Conservation (phyloP, 2,888 invertebrate species). For the Brenthis ino region DNA sequence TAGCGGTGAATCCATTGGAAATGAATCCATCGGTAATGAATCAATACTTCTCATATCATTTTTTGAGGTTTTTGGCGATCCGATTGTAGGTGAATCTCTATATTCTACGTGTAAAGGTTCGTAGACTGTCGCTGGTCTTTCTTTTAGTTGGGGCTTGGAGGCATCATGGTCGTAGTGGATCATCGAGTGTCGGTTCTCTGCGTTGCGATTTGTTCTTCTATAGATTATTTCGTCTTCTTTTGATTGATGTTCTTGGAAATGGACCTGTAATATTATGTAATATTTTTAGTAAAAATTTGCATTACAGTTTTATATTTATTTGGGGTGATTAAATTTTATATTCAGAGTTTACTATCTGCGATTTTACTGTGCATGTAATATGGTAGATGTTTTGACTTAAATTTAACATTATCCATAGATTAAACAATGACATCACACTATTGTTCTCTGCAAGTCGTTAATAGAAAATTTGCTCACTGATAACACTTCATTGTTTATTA, state of each 20-base stretch:
- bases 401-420: too few relatives aligned
- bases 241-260: conserved; percentile 68
- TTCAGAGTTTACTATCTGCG: too few relatives aligned
- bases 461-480: too few relatives aligned
- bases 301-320: too few relatives aligned
- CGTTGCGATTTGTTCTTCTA: conserved; percentile 67
- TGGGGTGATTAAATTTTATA: too few relatives aligned
- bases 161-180: conserved; percentile 76
- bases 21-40: conserved; percentile 71
- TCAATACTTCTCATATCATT: conserved; percentile 71
- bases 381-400: too few relatives aligned
- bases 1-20: conserved; percentile 74
- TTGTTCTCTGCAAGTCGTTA: too few relatives aligned
- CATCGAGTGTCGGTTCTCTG: conserved; percentile 78
- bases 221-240: conserved; percentile 69
- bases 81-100: conserved; percentile 67
- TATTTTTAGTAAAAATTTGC: neutral
- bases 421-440: too few relatives aligned
- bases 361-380: too few relatives aligned
- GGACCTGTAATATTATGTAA: conserved; percentile 58
- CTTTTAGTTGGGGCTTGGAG: conserved; percentile 68
- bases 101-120: conserved; percentile 75
- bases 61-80: conserved; percentile 72
- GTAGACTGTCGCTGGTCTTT: conserved; percentile 73
- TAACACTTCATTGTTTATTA: too few relatives aligned